Evolutionary conservation across 2,113 vertebrate genomes (phyloP).

Genomic region (Brachionichthys hirsutus): DNA sequence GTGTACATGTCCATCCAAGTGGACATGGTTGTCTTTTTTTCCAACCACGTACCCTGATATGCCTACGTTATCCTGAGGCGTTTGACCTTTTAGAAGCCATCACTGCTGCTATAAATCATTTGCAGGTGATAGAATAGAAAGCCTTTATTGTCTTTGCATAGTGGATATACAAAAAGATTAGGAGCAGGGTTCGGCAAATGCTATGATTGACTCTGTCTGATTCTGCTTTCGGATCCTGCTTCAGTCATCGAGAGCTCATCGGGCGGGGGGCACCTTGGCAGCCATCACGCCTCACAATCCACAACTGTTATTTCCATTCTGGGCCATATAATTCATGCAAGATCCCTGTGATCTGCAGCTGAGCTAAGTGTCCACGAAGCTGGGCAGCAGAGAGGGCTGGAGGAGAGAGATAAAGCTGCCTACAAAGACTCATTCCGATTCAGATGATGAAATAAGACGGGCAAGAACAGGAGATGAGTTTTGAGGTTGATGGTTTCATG

Average conservation of each 20-base stretch:
- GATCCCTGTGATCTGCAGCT: conserved; percentile 12
- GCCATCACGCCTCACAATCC: conserved; percentile 20
- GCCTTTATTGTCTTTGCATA: too few species aligned
- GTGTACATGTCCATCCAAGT: not conserved
- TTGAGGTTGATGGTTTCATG: conserved; percentile 27
- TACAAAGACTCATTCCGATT: conserved; percentile 29
- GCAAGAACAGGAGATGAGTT: conserved; percentile 9
- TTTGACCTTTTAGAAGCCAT: conserved; percentile 61
- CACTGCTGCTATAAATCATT: conserved; percentile 10
- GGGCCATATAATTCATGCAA: conserved; percentile 41
- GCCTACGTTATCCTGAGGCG: not conserved
- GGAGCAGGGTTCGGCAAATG: not conserved
- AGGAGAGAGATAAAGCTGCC: conserved; percentile 56
- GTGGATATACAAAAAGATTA: too few species aligned
- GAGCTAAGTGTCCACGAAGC: conserved; percentile 19
- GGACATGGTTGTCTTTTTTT: not conserved
- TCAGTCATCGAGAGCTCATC: conserved; percentile 19
- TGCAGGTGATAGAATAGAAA: too few species aligned
- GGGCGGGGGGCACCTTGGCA: conserved; percentile 23
- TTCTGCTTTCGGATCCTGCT: conserved; percentile 23
- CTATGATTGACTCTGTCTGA: conserved; percentile 3
- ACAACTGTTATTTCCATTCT: conserved; percentile 31
- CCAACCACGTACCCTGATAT: conserved; percentile 1
- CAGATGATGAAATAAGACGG: conserved; percentile 33
- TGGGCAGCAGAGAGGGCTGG: conserved; percentile 50